These are phyloP conservation scores for Heteractis magnifica DNA, from an alignment of 92 coral and sea anemone species.

Conservation along the genomic window DNA sequence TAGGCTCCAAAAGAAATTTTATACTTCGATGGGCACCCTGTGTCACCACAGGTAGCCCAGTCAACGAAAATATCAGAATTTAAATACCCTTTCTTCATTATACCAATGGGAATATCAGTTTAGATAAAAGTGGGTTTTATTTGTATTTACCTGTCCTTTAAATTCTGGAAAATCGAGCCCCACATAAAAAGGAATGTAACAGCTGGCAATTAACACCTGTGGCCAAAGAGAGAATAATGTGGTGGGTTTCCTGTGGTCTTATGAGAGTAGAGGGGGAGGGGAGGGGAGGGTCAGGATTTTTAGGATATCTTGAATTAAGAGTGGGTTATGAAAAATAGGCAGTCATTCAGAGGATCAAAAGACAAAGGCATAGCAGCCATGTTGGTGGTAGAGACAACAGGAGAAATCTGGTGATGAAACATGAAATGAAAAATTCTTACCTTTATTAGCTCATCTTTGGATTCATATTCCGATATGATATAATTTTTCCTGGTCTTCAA, in stretches of 20 bases:
- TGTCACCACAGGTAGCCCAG: constrained; percentile 1
- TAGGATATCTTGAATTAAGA: neutral
- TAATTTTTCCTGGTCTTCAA: constrained; percentile 76
- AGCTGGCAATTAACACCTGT: constrained; percentile 93
- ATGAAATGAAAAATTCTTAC: constrained; percentile 27
- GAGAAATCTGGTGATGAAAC: no score
- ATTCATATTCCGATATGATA: constrained; percentile 80
- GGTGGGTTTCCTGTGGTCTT: neutral
- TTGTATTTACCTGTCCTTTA: constrained; percentile 76
- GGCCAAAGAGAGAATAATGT: neutral
- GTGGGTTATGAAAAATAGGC: no score
- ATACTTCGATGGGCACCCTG: neutral
- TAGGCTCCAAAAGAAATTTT: neutral
- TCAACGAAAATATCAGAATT: neutral
- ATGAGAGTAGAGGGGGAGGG: neutral
- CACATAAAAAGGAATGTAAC: constrained; percentile 94
- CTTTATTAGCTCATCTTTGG: constrained; percentile 90
- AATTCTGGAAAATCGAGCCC: constrained; percentile 78
- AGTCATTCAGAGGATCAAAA: no score
- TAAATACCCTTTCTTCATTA: neutral
- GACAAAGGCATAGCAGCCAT: no score
- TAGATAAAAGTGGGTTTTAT: neutral
- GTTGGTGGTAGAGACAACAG: no score
- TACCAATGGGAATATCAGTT: neutral
- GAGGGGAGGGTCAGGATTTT: no score